A percentile compares a stretch with the other conserved stretches of the same genome.
These are phyloP conservation scores for Petrosia ficiformis DNA, from an alignment of 37 sponge, comb jelly and placozoan species.

Conservation along the genomic window DNA sequence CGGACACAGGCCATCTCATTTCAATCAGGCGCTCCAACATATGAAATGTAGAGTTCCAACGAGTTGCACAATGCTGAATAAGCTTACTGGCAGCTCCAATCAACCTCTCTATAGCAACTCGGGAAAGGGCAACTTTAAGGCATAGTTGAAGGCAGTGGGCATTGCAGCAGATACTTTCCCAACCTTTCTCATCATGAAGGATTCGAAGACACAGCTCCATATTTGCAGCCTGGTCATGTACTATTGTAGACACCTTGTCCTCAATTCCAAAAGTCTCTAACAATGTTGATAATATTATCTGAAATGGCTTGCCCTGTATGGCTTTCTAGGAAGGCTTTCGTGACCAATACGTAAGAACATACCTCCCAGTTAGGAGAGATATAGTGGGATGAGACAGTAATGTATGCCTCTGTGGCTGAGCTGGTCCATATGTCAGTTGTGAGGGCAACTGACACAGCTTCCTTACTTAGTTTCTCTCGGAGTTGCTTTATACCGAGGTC, in stretches of 20 bases:
- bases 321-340: slow-evolving; percentile 16
- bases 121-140: slow-evolving; percentile 8
- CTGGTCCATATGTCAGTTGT: slow-evolving; percentile 16
- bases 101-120: neutral
- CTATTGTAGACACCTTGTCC: neutral
- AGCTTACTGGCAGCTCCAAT: slow-evolving; percentile 9
- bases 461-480: neutral
- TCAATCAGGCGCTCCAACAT: slow-evolving; percentile 17
- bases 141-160: slow-evolving; percentile 11
- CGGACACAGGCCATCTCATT: slow-evolving; percentile 5
- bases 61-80: slow-evolving; percentile 21
- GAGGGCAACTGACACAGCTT: neutral
- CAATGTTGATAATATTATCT: slow-evolving; percentile 14
- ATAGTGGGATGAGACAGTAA: slow-evolving; percentile 27
- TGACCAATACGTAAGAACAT: slow-evolving; percentile 12
- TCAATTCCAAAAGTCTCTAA: slow-evolving; percentile 2
- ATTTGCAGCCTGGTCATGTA: slow-evolving; percentile 18
- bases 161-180: slow-evolving; percentile 3
- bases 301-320: slow-evolving; percentile 28
- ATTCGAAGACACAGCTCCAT: slow-evolving; percentile 4
- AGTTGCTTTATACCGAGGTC: neutral
- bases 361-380: slow-evolving; percentile 22
- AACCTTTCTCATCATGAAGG: no score
- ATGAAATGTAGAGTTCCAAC: slow-evolving; percentile 26
- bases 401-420: slow-evolving; percentile 1